Percentiles rank a stretch among this genome's conserved stretches.
phyloP scores from a whole-genome alignment of 2,797 vertebrate species.

The Schizopygopsis pylzovi region DNA sequence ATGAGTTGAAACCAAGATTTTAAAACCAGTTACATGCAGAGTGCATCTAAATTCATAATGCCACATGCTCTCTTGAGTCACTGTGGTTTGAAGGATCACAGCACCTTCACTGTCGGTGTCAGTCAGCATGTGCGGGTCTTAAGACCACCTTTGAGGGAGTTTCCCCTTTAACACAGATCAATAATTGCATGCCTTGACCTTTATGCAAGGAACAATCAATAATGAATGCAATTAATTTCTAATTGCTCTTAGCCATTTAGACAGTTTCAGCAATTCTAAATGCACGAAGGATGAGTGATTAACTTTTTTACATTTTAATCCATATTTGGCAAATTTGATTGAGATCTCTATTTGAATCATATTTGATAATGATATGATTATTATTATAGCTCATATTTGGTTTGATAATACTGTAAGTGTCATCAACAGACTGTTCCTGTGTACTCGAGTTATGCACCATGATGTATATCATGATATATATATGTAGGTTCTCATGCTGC shows the following conservation, averaged over 20 bases:
- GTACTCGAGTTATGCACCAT: slow-evolving; percentile 11
- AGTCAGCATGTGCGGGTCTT: slow-evolving; percentile 37
- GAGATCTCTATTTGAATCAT: not conserved
- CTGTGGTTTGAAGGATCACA: slow-evolving; percentile 1
- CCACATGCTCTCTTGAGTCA: not conserved
- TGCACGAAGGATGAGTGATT: not conserved
- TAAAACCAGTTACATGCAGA: not conserved
- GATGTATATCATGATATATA: slow-evolving; percentile 4
- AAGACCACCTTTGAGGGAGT: slow-evolving; percentile 50
- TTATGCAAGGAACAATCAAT: slow-evolving; percentile 40
- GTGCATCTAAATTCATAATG: not conserved
- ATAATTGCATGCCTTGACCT: slow-evolving; percentile 56
- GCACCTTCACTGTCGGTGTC: not conserved
- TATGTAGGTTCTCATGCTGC: slow-evolving; percentile 10
- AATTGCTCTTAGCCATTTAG: not conserved
- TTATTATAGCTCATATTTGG: not conserved
- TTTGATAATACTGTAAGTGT: not conserved
- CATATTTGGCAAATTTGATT: slow-evolving; percentile 2
- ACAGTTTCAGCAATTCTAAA: not conserved
- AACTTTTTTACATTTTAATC: not conserved
- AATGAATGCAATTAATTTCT: slow-evolving; percentile 45
- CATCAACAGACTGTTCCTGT: not conserved
- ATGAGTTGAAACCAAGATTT: not conserved
- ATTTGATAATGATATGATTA: not conserved
- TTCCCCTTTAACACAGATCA: slow-evolving; percentile 49